Evolutionary conservation across 2,113 vertebrate species (phyloP).

Genomic region (Phrynocephalus versicolor): DNA sequence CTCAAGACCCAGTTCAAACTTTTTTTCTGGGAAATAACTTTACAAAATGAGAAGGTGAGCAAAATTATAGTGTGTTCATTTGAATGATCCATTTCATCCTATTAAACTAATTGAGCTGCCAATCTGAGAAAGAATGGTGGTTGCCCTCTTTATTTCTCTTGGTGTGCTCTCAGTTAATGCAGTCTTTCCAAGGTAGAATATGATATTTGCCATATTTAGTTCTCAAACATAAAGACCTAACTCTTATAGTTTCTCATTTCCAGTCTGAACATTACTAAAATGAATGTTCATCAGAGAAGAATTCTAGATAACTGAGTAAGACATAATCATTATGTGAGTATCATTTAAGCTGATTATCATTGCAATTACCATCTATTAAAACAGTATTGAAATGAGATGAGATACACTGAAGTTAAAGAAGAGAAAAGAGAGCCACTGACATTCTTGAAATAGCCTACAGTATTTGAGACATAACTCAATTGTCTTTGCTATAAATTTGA

Average conservation of each 20-base stretch:
- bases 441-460: slow-evolving; percentile 67
- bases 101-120: neutral
- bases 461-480: slow-evolving; percentile 76
- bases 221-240: slow-evolving; percentile 34
- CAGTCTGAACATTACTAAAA: slow-evolving; percentile 39
- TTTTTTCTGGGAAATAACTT: neutral
- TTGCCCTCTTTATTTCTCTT: neutral
- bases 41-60: neutral
- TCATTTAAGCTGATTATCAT: slow-evolving; percentile 52
- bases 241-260: slow-evolving; percentile 32
- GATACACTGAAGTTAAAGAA: slow-evolving; percentile 62
- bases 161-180: neutral
- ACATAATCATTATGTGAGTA: slow-evolving; percentile 12
- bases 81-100: neutral
- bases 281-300: slow-evolving; percentile 46
- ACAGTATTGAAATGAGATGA: slow-evolving; percentile 49
- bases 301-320: slow-evolving; percentile 49
- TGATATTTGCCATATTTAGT: slow-evolving; percentile 23
- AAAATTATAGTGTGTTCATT: neutral
- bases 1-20: neutral
- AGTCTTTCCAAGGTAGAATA: neutral
- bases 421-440: slow-evolving; percentile 25
- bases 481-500: slow-evolving; percentile 76
- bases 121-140: neutral
- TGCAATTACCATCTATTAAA: slow-evolving; percentile 54